Conservation (phyloP, 2,888 invertebrate genomes). For the Lithophane ornitopus region DNA sequence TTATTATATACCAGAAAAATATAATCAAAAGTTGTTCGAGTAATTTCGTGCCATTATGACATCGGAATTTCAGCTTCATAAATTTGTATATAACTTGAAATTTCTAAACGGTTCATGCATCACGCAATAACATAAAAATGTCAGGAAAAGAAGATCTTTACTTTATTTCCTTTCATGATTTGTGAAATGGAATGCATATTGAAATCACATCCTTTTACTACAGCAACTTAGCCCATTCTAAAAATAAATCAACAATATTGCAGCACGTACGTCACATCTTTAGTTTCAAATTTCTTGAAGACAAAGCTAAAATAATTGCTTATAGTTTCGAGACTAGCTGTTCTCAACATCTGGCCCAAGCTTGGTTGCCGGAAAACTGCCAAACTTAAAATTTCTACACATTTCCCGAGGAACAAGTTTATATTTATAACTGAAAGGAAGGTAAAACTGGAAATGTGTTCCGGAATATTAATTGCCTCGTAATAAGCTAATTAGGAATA, state of each 20-base stretch:
- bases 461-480: not conserved
- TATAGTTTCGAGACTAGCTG: slow-evolving; percentile 33
- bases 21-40: slow-evolving; percentile 1
- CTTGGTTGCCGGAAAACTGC: slow-evolving; percentile 42
- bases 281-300: slow-evolving; percentile 10
- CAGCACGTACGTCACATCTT: slow-evolving; percentile 26
- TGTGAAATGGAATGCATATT: not conserved
- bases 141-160: not conserved
- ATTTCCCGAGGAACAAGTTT: slow-evolving; percentile 6
- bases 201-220: not conserved
- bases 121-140: not conserved
- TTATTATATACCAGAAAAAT: not conserved
- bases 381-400: slow-evolving; percentile 49
- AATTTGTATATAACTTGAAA: not conserved
- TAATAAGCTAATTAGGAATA: not conserved
- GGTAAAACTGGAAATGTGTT: not conserved
- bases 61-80: not conserved
- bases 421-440: slow-evolving; percentile 20
- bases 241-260: slow-evolving; percentile 33
- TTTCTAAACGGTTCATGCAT: not conserved
- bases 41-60: not conserved
- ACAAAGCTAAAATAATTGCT: slow-evolving; percentile 38
- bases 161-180: not conserved
- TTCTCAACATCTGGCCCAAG: slow-evolving; percentile 53
- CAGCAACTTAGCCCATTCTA: not conserved